Base-by-base conservation (phyloP, 2,888 invertebrate species). In the Eurytoma californica region DNA sequence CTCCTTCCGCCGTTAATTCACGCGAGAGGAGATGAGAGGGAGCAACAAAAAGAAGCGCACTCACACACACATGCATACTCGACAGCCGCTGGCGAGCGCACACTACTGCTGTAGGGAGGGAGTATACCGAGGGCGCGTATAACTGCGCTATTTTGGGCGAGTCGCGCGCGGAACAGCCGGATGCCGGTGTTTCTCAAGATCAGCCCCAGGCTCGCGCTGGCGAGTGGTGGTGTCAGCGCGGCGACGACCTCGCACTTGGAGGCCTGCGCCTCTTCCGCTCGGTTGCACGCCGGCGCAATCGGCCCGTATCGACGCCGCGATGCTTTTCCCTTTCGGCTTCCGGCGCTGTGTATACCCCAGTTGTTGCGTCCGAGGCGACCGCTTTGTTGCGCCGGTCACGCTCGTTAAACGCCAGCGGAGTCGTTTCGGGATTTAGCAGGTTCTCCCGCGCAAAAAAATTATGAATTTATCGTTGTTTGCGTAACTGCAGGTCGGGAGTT, bases 151-250 rank as follows among this genome's bases (percentile, higher is more conserved):
- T 78, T 78, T 78, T 69, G 12, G 68, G 51, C 18, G 55, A 30
- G 18, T 18, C 24, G 49, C 12, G 49, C 39, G 49, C 55, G 24
- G 18, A 51, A 60, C 20, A 39, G 47, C 74, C 74, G 65, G 68
- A 68, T 67, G 57, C 58, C 63, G 39, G 20, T 53, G 70, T 74
- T 68, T 74, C 73, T 74, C 74, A 70, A 79, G 79, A 79, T 79
- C 79, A 74, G 7, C 39, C 3, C 58, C 14, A 18, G 5, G 51
- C 47, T 16, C 60, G 14, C 30, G 13, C 14, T 24, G 24, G 24
- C 24, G 24, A 24, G 24, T 24, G 24, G 24, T 24, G 24, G 24
- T 24, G 24, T 24, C 24, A 24, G 24, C 24, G 16, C 53, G 51
- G 5, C 28, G 14, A 14, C 30, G 61, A 61, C 53, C 61, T 51